These are phyloP conservation scores for Amphipoea oculea DNA, from an alignment of 2,888 invertebrate species.

Conservation along the genomic window DNA sequence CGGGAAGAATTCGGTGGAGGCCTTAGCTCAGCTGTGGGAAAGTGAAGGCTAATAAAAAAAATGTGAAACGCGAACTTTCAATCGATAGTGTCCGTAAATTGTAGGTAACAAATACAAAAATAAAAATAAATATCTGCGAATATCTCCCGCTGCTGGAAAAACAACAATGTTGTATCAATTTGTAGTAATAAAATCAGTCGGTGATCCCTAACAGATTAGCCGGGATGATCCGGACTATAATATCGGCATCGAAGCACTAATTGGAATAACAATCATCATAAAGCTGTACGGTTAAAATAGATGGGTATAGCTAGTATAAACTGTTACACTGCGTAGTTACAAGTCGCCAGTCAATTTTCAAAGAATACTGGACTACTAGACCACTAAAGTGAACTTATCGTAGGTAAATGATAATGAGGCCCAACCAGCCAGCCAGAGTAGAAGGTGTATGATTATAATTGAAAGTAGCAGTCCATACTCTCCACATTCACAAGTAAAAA, in stretches of 20 bases:
- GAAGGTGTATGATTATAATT: too few species aligned
- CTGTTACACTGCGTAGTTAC: neutral
- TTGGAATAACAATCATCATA: slow-evolving; percentile 26
- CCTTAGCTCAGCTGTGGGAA: neutral
- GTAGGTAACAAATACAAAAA: neutral
- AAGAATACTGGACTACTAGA: neutral
- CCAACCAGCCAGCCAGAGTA: neutral
- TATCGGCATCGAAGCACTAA: slow-evolving; percentile 21
- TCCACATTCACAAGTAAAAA: neutral
- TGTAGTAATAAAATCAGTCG: slow-evolving; percentile 10
- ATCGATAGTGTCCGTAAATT: neutral
- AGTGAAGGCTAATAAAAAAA: neutral
- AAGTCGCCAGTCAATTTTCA: neutral
- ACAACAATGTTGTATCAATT: slow-evolving; percentile 14
- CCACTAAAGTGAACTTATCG: neutral
- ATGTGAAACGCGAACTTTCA: neutral
- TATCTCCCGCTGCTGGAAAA: neutral
- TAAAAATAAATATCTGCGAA: neutral
- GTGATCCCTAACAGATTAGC: slow-evolving; percentile 19
- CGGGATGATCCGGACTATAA: slow-evolving; percentile 21
- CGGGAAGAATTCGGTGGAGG: too few species aligned
- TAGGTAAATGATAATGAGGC: neutral
- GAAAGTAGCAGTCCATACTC: neutral
- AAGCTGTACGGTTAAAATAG: neutral
- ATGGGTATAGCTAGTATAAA: neutral